Evolutionary conservation across 1,140 invertebrate genomes (phyloP).

Genomic region (Drosophila ambigua): DNA sequence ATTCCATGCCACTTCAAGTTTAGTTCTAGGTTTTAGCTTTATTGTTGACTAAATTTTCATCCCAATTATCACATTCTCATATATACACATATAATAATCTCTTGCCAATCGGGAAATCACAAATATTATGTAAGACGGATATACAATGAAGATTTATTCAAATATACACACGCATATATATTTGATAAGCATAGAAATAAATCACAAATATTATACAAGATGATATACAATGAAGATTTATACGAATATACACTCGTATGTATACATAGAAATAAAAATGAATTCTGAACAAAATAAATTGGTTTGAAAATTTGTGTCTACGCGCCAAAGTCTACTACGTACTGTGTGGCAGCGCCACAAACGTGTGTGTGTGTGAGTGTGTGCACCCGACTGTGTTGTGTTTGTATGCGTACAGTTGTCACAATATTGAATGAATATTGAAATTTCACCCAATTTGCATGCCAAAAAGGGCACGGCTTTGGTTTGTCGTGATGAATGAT

Average conservation of each 20-base stretch:
- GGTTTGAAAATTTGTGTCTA: not conserved
- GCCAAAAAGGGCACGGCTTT: not conserved
- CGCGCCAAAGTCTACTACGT: constrained; percentile 3
- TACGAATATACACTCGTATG: constrained; percentile 26
- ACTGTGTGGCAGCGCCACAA: constrained; percentile 16
- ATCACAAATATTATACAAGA: constrained; percentile 32
- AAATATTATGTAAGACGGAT: constrained; percentile 6
- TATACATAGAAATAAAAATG: constrained; percentile 38
- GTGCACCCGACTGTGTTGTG: not conserved
- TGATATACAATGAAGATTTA: constrained; percentile 33
- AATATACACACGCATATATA: constrained; percentile 16
- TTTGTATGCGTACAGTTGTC: constrained; percentile 59
- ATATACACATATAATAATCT: constrained; percentile 10
- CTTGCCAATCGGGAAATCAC: constrained; percentile 42
- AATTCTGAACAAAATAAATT: constrained; percentile 22
- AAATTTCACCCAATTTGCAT: constrained; percentile 3
- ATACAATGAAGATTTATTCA: constrained; percentile 11
- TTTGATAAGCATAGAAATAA: constrained; percentile 34
- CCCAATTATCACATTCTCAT: constrained; percentile 1
- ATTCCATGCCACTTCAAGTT: constrained; percentile 70
- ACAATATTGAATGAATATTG: constrained; percentile 37
- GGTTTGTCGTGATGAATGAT: not conserved
- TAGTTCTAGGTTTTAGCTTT: constrained; percentile 39
- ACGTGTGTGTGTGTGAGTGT: constrained; percentile 27
- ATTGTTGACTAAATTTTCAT: constrained; percentile 44